Conservation (phyloP, 2,113 vertebrate species). For the Origma solitaria region DNA sequence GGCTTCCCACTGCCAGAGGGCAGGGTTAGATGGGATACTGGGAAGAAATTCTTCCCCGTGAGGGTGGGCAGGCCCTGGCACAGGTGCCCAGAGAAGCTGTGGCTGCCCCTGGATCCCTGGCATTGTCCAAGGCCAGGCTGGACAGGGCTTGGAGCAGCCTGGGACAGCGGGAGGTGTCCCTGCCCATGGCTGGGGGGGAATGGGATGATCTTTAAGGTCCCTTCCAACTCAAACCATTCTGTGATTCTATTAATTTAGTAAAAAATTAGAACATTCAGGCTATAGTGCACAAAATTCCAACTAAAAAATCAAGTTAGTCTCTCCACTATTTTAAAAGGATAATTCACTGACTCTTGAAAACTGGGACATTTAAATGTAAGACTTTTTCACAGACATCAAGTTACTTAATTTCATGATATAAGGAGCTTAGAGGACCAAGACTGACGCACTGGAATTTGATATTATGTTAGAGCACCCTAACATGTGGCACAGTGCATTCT, state of each 20-base stretch:
- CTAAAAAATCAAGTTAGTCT: neutral
- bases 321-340: neutral
- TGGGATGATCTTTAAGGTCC: neutral
- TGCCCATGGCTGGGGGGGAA: neutral
- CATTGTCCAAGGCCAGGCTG: neutral
- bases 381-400: neutral
- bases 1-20: neutral
- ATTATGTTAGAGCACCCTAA: neutral
- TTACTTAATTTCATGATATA: neutral
- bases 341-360: neutral
- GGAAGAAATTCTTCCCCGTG: neutral
- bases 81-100: neutral
- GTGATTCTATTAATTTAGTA: neutral
- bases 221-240: neutral
- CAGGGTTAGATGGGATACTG: neutral
- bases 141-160: fast-evolving
- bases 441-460: neutral
- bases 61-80: neutral
- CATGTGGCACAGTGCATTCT: fast-evolving
- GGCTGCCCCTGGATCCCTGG: neutral
- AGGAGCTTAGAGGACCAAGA: neutral
- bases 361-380: neutral
- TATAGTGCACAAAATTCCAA: neutral
- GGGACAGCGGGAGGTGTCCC: neutral
- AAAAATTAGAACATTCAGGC: neutral